These are phyloP conservation scores for Protonibea diacanthus DNA, from an alignment of 2,797 vertebrate genomes.

Conservation along the genomic window DNA sequence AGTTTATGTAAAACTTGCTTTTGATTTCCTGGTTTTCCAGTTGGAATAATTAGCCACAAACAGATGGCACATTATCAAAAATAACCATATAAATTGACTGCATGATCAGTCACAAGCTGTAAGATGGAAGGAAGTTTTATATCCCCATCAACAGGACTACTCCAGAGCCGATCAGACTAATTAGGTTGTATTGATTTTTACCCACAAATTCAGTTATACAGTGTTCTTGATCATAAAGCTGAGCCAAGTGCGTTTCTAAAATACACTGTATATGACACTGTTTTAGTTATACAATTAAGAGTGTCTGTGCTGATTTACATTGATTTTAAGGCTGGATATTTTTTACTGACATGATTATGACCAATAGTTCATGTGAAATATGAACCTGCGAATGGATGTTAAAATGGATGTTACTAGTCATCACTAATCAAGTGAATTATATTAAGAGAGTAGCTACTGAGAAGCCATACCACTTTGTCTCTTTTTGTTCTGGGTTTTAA, in stretches of 20 bases:
- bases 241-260: conserved; percentile 6
- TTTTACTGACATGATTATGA: background rate
- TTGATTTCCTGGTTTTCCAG: conserved; percentile 40
- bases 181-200: conserved; percentile 41
- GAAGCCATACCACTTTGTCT: background rate
- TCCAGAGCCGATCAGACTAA: conserved; percentile 38
- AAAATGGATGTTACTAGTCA: background rate
- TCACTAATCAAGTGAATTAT: background rate
- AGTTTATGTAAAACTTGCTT: conserved; percentile 15
- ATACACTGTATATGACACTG: background rate
- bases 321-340: background rate
- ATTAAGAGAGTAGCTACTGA: background rate
- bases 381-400: background rate
- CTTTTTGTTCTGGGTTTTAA: background rate
- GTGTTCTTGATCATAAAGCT: conserved; percentile 14
- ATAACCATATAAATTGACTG: conserved; percentile 54
- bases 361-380: background rate
- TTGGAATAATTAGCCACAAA: conserved; percentile 65
- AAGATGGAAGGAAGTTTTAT: conserved; percentile 32
- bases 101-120: conserved; percentile 44
- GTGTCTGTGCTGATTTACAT: conserved; percentile 5
- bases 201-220: conserved; percentile 6
- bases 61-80: conserved; percentile 61
- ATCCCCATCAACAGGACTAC: conserved; percentile 32
- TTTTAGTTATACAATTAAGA: conserved; percentile 1